phyloP scores from a whole-genome alignment of 2,888 invertebrate species.

The Epiblema foenella region DNA sequence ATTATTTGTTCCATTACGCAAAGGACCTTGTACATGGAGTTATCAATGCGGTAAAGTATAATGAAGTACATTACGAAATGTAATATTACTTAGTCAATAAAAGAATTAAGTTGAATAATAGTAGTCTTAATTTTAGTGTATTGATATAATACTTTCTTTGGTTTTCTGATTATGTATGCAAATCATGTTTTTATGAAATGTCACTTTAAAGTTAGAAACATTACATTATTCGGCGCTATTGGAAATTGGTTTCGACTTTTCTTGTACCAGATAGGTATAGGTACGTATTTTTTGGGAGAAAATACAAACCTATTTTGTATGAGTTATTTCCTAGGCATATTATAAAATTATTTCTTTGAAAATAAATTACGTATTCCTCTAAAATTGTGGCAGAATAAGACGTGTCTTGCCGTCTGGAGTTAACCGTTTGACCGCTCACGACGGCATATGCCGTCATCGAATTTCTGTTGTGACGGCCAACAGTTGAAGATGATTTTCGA shows the following conservation, averaged over 20 bases:
- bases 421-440: neutral
- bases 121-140: slow-evolving; percentile 44
- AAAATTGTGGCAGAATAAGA: neutral
- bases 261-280: neutral
- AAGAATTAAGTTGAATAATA: slow-evolving; percentile 40
- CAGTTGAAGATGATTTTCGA: neutral
- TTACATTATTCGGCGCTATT: neutral
- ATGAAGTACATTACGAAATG: slow-evolving; percentile 46
- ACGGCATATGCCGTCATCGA: slow-evolving; percentile 1
- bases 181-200: slow-evolving; percentile 30
- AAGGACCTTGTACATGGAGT: slow-evolving; percentile 8
- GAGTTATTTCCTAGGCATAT: neutral
- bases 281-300: neutral
- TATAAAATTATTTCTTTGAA: no score
- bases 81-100: slow-evolving; percentile 47
- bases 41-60: slow-evolving; percentile 27
- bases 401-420: neutral
- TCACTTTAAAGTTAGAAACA: slow-evolving; percentile 10
- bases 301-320: neutral
- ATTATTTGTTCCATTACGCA: slow-evolving; percentile 28
- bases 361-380: neutral
- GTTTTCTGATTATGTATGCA: slow-evolving; percentile 11
- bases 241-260: neutral
- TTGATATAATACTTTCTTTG: slow-evolving; percentile 33
- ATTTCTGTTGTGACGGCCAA: no score